Base-by-base conservation (phyloP, 2,113 vertebrate genomes). In the Platysternon megacephalum region DNA sequence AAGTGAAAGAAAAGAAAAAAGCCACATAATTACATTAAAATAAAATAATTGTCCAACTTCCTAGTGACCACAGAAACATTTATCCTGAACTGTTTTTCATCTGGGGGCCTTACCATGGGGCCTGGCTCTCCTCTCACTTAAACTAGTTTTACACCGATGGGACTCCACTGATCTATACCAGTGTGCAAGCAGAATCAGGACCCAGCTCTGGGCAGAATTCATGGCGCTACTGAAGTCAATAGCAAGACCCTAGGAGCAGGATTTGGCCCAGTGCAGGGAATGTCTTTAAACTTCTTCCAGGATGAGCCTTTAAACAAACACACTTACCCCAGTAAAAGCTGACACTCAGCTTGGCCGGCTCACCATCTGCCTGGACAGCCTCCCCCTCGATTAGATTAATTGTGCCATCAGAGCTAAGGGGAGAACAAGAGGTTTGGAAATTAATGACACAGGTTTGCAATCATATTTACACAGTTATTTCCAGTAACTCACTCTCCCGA, bases 311-410 rank as follows among this genome's bases (percentile, higher is more conserved):
- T 78, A 51, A 85, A 61, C 2, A 79, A 22, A 13, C 46, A 53
- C 79, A 95, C 98, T 99, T 98, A 99, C 99, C 98, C 28, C 98
- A 99, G 81, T 98, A 99, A 91, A 98, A 99, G 97, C 98, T 99
- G 87, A 99, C 98, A 1, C 97, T 98, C 94, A 99, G 94, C 96
- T 99, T 99, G 92, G 99, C 99, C 0, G 99, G 99, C 90, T 99
- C 98, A 48, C 98, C 98, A 78, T 99, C 98, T 86, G 96, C 97
- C 22, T 98, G 97, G 68, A 98, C 97, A n/a, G 98, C 98, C 21
- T 98, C 99, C 17, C 99, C 99, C 96, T 98, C 98, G 0, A 99
- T 97, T 89, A 98, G 98, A 5, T 97, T 98, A 92, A 98, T 11
- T 46, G 97, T 98, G 88, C 99, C 99, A 79, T 98, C 98, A 55